Evolutionary conservation across 1,140 invertebrate species (phyloP).

Genomic region (Drosophila burlai): DNA sequence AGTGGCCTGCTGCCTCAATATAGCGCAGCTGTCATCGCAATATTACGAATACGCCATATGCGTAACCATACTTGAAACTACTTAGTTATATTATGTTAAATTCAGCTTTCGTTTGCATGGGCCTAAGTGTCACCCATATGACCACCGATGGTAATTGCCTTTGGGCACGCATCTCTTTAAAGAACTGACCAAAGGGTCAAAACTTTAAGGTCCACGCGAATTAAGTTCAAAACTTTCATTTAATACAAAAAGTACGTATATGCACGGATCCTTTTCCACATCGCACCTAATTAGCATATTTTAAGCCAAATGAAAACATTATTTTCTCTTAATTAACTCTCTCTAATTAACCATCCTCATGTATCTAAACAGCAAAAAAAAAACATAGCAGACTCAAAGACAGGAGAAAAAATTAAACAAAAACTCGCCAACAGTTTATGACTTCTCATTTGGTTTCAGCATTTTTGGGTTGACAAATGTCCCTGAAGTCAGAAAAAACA

Average conservation of each 20-base stretch:
- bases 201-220: not conserved
- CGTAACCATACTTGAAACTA: not conserved
- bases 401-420: conserved; percentile 1
- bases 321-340: conserved; percentile 11
- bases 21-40: conserved; percentile 1
- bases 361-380: not conserved
- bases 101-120: conserved; percentile 5
- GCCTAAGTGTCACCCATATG: conserved; percentile 30
- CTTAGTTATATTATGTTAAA: not conserved
- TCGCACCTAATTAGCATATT: not conserved
- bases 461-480: conserved; percentile 51
- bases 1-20: conserved; percentile 3
- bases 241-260: not conserved
- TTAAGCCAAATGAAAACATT: not conserved
- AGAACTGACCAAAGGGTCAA: not conserved
- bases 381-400: not conserved
- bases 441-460: conserved; percentile 14
- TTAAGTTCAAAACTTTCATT: not conserved
- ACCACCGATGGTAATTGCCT: conserved; percentile 11
- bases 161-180: conserved; percentile 4
- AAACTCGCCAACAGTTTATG: conserved; percentile 3
- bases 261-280: not conserved
- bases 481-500: conserved; percentile 18
- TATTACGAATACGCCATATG: not conserved
- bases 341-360: conserved; percentile 6